phyloP scores from a whole-genome alignment of 53 echinoderm and acorn worm species.

The Echinometra lucunter region DNA sequence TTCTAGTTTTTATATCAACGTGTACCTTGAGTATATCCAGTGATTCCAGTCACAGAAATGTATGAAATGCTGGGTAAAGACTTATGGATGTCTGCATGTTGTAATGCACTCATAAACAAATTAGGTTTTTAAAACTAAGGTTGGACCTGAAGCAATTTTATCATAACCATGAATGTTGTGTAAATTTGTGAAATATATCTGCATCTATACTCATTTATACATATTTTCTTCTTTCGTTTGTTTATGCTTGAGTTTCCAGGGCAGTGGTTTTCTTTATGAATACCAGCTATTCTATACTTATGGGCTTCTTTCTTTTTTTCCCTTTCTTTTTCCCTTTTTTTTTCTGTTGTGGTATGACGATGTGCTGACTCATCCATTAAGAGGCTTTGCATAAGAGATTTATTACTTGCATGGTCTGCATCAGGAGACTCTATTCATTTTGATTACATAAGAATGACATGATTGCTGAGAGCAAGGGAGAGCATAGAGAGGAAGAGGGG shows the following conservation, averaged over 20 bases:
- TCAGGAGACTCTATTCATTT: conserved; percentile 7
- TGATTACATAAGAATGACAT: conserved; percentile 15
- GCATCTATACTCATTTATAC: background rate
- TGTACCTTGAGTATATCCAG: background rate
- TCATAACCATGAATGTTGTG: conserved; percentile 9
- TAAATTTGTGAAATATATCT: conserved; percentile 52
- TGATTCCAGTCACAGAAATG: background rate
- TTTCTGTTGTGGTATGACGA: background rate
- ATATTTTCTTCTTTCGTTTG: background rate
- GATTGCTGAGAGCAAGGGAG: background rate
- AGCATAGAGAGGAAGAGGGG: background rate
- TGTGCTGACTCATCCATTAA: conserved; percentile 3
- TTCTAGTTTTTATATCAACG: background rate
- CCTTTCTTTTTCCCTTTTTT: too few relatives aligned
- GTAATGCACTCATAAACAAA: conserved; percentile 13
- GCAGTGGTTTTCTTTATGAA: background rate
- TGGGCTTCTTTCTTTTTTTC: too few relatives aligned
- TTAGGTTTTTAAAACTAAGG: background rate
- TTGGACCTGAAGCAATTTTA: background rate
- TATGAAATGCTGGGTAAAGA: background rate
- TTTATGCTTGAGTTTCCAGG: background rate
- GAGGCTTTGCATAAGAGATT: conserved; percentile 24
- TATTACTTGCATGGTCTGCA: conserved; percentile 1
- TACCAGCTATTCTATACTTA: background rate
- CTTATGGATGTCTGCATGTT: background rate